Evolutionary conservation across 1,140 invertebrate species (phyloP), one percentile per base, ranked within the genome.

Genomic region (Brachionus calyciflorus): DNA sequence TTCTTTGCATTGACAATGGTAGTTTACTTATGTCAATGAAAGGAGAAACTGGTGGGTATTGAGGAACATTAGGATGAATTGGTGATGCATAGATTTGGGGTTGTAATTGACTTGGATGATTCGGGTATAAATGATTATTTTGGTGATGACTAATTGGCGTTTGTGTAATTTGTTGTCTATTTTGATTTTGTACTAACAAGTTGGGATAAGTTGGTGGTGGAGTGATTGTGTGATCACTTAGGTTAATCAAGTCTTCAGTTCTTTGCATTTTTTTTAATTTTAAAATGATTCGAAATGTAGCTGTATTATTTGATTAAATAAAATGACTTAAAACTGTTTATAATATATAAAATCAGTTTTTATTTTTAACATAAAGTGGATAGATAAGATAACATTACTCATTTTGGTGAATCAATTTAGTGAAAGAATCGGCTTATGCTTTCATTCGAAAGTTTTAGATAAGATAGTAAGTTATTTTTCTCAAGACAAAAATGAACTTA

Each of bases 1-100:
- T 65, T 44, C 60, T 14, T 37, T 44, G 28, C 40, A 65, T 44
- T 41, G 60, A 65, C 24, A 65, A 65, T 24, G 60, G 60, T 24
- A 65, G 17, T 44, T 65, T 65, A 37, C 44, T 28, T n/a, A 60
- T 17, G 14, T 60, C 55, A 21, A 60, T 28, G 1, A 60, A 17
- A 19, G 26, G 30, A 19, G 37, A 19, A 33, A 6, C 55, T 40
- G 55, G 19, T 60, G 30, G 55, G 17, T 33, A 37, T n/a, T n/a
- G n/a, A 37, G 33, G 33, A 37, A 9, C 33, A 5, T 37, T 3
- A 5, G 33, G 33, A 10, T 60, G 55, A 10, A 60, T 60, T 19
- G 28, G 46, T 49, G 10, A 30, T 5, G 33, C 28, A n/a, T 60
- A 33, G n/a, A 19, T 3, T 4, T 28, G 53, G 1, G 53, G 12